These are phyloP conservation scores for Whitmania pigra DNA, from an alignment of 1,140 invertebrate species.

Conservation along the genomic window DNA sequence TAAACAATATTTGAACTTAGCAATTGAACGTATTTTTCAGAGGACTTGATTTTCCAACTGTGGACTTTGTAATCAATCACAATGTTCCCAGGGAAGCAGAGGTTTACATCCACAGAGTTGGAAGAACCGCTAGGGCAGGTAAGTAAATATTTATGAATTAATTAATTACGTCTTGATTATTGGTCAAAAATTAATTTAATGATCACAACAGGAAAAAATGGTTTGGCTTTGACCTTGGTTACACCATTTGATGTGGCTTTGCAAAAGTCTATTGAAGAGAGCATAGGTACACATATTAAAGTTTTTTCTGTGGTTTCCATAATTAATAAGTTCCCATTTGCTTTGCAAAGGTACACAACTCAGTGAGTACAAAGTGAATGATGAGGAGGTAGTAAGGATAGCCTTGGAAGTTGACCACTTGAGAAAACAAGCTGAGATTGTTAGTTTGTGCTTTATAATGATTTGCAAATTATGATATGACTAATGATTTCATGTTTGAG, in stretches of 20 bases:
- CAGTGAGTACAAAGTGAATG: conserved; percentile 66
- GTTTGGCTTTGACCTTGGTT: conserved; percentile 68
- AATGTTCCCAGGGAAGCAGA: conserved; percentile 42
- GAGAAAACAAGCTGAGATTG: conserved; percentile 75
- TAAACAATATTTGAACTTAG: neutral
- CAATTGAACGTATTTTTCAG: conserved; percentile 26
- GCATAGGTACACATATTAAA: conserved; percentile 43
- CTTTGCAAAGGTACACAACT: conserved; percentile 53
- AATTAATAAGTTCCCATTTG: neutral
- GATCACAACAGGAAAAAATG: conserved; percentile 33
- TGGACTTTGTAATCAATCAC: conserved; percentile 44
- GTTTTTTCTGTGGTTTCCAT: neutral
- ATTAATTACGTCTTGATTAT: too few relatives aligned
- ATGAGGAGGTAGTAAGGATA: conserved; percentile 68
- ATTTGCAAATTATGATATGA: conserved; percentile 1
- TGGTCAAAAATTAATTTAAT: conserved; percentile 7
- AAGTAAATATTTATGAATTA: conserved; percentile 25
- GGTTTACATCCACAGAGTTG: conserved; percentile 43
- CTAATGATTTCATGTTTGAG: neutral
- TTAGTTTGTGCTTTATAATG: conserved; percentile 27
- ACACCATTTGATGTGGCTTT: conserved; percentile 79
- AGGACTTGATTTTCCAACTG: conserved; percentile 43
- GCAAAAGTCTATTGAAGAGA: conserved; percentile 69
- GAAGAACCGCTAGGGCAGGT: conserved; percentile 43
- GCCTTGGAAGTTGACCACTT: conserved; percentile 80